These are phyloP conservation scores for Microtus montanus DNA, from an alignment of 2,113 vertebrate genomes.

Conservation along the genomic window DNA sequence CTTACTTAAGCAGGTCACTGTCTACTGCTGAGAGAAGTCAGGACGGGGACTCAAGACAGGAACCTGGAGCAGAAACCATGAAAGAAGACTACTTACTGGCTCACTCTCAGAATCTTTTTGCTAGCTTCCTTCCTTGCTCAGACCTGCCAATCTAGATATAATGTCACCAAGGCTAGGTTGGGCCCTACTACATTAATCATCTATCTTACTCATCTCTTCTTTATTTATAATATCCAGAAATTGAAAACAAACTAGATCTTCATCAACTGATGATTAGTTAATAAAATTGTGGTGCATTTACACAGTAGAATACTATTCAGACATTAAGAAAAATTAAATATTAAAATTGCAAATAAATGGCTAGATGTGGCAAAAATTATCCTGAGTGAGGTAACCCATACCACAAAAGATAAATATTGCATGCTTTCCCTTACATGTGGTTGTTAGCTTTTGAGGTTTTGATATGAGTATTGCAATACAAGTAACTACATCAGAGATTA, in stretches of 20 bases:
- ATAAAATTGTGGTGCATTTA: no score
- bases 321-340: no score
- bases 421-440: neutral
- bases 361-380: no score
- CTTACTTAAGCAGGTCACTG: no score
- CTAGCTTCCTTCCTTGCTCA: neutral
- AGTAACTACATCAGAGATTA: neutral
- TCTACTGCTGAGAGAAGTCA: no score
- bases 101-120: neutral
- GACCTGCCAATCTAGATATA: neutral
- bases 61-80: neutral
- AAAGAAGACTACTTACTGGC: neutral
- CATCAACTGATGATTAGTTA: no score
- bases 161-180: neutral
- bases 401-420: neutral
- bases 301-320: no score
- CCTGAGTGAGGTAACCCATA: no score
- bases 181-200: neutral
- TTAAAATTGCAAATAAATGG: no score
- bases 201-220: neutral
- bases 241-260: no score
- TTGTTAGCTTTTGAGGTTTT: neutral
- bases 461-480: neutral
- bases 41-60: no score
- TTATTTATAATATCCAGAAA: no score